Evolutionary conservation across 2,797 vertebrate genomes (phyloP).

Genomic region (Cyclura pinguis): DNA sequence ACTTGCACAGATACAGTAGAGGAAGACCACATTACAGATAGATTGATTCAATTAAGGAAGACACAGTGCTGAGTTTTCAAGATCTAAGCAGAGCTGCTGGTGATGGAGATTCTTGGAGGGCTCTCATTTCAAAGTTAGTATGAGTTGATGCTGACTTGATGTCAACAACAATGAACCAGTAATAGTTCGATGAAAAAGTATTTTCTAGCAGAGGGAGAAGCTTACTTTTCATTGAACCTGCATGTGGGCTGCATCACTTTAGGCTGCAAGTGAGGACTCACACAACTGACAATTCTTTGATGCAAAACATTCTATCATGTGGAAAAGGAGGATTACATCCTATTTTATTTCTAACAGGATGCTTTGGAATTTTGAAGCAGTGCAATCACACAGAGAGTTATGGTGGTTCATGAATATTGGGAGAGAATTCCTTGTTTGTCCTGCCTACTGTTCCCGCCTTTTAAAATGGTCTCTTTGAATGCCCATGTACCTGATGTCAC

Average conservation of each 20-base stretch:
- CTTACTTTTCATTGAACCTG: background rate
- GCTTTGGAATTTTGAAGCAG: background rate
- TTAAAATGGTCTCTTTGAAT: background rate
- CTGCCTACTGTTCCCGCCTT: background rate
- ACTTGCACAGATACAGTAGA: background rate
- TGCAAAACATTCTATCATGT: too few relatives aligned
- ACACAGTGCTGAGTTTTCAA: too few relatives aligned
- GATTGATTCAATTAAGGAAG: too few relatives aligned
- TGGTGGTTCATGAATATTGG: background rate
- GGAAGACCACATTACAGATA: too few relatives aligned
- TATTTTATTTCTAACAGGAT: too few relatives aligned
- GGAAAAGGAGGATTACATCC: too few relatives aligned
- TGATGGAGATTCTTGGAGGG: too few relatives aligned
- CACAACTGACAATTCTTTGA: too few relatives aligned
- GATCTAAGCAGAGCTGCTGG: too few relatives aligned
- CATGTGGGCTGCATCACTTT: background rate
- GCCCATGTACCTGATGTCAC: background rate
- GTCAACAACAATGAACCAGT: background rate
- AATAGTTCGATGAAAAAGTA: background rate
- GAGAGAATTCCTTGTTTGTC: background rate
- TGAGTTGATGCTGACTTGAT: too few relatives aligned
- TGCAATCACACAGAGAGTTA: background rate
- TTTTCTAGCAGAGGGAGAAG: background rate
- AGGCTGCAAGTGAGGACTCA: background rate
- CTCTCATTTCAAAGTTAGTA: too few relatives aligned